Evolutionary conservation across 2,888 invertebrate species (phyloP).

Genomic region (Barypeithes pellucidus): DNA sequence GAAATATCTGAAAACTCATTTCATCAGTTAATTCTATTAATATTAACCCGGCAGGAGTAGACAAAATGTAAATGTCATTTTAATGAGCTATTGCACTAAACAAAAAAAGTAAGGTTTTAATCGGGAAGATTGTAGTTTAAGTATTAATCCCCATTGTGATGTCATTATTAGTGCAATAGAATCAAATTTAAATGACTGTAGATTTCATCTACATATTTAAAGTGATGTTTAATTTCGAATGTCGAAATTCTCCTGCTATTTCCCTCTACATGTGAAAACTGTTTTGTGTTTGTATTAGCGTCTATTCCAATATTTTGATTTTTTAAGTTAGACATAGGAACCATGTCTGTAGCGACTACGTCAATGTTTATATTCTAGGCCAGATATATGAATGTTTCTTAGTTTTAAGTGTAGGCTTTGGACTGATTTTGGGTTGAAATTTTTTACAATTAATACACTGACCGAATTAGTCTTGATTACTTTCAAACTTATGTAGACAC

Average conservation of each 20-base stretch:
- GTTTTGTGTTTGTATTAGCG: conserved; percentile 32
- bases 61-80: conserved; percentile 13
- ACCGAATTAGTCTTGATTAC: not conserved
- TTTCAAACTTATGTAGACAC: not conserved
- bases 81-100: conserved; percentile 3
- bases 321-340: conserved; percentile 33
- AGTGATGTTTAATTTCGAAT: conserved; percentile 6
- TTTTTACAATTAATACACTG: not conserved
- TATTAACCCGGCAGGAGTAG: conserved; percentile 14
- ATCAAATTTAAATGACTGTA: not conserved
- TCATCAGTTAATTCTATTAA: conserved; percentile 74
- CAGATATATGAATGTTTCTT: conserved; percentile 19
- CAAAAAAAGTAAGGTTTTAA: not conserved
- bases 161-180: conserved; percentile 2
- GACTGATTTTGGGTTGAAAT: conserved; percentile 4
- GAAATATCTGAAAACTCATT: conserved; percentile 95
- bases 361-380: conserved; percentile 22
- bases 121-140: not conserved
- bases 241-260: conserved; percentile 9
- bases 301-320: conserved; percentile 25
- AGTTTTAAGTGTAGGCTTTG: conserved; percentile 17
- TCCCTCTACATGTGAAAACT: conserved; percentile 7
- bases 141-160: not conserved
- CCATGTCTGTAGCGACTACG: conserved; percentile 10
- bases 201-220: not conserved